Percentiles rank a stretch among this genome's conserved stretches.
Conservation (phyloP, 1,140 invertebrate genomes). For the Aplysia californica region DNA sequence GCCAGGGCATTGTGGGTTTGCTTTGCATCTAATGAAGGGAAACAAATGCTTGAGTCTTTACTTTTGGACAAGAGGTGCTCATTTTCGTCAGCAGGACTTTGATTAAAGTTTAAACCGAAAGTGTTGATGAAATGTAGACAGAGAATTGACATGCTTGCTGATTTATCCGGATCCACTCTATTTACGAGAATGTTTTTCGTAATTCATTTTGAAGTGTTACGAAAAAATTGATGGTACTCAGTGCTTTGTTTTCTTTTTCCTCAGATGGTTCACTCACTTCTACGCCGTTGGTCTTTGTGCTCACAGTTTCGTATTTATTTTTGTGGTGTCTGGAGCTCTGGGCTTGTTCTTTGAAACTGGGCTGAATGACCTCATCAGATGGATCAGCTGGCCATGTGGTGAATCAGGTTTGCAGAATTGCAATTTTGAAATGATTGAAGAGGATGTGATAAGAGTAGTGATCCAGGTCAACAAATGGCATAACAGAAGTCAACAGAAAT, state of each 20-base stretch:
- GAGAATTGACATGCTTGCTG: not conserved
- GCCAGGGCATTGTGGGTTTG: no score
- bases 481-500: not conserved
- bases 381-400: not conserved
- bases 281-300: not conserved
- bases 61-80: no score
- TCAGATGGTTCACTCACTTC: constrained; percentile 11
- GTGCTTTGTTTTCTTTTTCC: not conserved
- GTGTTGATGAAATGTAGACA: not conserved
- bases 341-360: not conserved
- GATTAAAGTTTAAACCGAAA: not conserved
- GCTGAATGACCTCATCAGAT: not conserved
- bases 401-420: not conserved
- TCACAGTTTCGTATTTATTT: not conserved
- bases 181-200: not conserved
- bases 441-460: not conserved
- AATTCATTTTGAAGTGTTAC: not conserved
- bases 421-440: not conserved
- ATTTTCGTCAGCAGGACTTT: not conserved
- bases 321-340: not conserved
- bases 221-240: not conserved
- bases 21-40: no score
- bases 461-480: not conserved
- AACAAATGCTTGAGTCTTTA: no score
- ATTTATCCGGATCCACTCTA: not conserved